These are phyloP conservation scores for Thalassoma bifasciatum DNA, from an alignment of 2,113 vertebrate species.

Conservation along the genomic window DNA sequence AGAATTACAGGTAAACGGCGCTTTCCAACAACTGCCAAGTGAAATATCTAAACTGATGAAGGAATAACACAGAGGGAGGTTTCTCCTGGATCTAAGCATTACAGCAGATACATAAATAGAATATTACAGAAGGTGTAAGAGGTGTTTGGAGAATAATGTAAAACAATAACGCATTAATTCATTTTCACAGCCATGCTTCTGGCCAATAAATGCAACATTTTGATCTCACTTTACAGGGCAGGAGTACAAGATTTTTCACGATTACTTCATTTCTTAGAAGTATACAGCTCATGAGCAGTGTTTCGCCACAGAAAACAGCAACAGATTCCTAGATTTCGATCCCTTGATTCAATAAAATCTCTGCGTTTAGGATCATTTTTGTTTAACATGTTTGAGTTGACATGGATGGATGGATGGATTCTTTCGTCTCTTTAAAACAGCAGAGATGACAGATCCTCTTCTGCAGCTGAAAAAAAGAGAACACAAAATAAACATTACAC, in stretches of 20 bases:
- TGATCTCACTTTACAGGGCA: constrained; percentile 9
- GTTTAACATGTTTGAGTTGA: not conserved
- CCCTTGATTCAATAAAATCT: not conserved
- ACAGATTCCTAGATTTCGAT: too few relatives aligned
- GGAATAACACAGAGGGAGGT: constrained; percentile 14
- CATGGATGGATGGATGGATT: not conserved
- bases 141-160: not conserved
- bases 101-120: not conserved
- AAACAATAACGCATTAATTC: constrained; percentile 39
- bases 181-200: constrained; percentile 1
- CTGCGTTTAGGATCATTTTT: not conserved
- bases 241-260: constrained; percentile 13
- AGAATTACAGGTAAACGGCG: constrained; percentile 17
- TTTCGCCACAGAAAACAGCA: too few relatives aligned
- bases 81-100: constrained; percentile 10
- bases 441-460: not conserved
- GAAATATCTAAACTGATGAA: constrained; percentile 34
- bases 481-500: constrained; percentile 22
- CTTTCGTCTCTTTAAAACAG: not conserved
- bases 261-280: constrained; percentile 1
- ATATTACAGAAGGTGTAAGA: constrained; percentile 13
- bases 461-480: not conserved
- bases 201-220: constrained; percentile 6
- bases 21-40: constrained; percentile 3
- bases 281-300: constrained; percentile 12